phyloP scores from a whole-genome alignment of 2,888 invertebrate genomes.

The Luperina nickerlii region DNA sequence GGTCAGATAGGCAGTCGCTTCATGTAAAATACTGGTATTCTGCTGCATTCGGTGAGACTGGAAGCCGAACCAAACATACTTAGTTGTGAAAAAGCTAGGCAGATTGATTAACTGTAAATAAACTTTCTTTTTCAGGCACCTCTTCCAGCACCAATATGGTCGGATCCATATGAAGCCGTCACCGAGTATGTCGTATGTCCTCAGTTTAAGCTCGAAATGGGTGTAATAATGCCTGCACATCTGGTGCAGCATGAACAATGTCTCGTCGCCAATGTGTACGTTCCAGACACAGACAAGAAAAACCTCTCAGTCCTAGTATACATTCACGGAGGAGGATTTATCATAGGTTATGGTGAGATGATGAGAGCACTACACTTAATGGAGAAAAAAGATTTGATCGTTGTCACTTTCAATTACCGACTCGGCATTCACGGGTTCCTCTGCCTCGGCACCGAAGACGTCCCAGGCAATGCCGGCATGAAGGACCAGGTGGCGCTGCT shows the following conservation, averaged over 20 bases:
- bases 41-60: too few relatives aligned
- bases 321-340: background rate
- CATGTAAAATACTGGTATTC: too few relatives aligned
- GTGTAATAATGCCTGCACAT: background rate
- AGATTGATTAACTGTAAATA: background rate
- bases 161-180: background rate
- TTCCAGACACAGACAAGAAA: background rate
- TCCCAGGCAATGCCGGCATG: constrained; percentile 73
- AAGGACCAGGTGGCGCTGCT: constrained; percentile 71
- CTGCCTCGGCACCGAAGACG: constrained; percentile 68
- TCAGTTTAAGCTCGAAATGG: background rate
- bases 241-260: constrained; percentile 1
- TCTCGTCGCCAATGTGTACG: constrained; percentile 1
- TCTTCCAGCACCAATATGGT: constrained; percentile 1
- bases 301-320: background rate
- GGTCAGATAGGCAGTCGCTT: too few relatives aligned
- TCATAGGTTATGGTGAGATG: background rate
- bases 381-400: constrained; percentile 60
- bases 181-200: background rate
- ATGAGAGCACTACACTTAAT: constrained; percentile 42
- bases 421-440: constrained; percentile 69
- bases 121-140: constrained; percentile 1
- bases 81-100: too few relatives aligned
- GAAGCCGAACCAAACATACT: too few relatives aligned
- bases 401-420: constrained; percentile 69